Conservation (phyloP, 2,888 invertebrate genomes). For the Graphium colonna region DNA sequence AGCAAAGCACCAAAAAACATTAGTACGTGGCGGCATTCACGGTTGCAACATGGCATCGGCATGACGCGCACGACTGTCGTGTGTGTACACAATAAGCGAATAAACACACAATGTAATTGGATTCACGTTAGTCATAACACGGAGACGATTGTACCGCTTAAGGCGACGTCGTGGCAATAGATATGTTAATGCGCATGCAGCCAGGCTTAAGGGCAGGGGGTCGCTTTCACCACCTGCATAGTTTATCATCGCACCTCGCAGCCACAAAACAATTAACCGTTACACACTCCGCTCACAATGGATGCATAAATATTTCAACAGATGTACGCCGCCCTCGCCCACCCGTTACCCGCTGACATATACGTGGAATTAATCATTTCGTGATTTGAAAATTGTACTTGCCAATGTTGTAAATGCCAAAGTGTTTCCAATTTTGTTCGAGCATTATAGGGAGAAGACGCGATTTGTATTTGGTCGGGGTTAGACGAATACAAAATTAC, state of each 20-base stretch:
- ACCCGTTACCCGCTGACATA: not conserved
- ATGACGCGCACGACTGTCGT: slow-evolving; percentile 29
- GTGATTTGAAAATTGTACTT: not conserved
- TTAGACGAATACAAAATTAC: not conserved
- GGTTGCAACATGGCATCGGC: slow-evolving; percentile 45
- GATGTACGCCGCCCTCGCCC: slow-evolving; percentile 6
- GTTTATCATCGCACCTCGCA: slow-evolving; percentile 70
- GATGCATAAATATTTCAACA: slow-evolving; percentile 43
- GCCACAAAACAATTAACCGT: slow-evolving; percentile 53
- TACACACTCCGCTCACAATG: slow-evolving; percentile 54
- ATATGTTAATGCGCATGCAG: slow-evolving; percentile 55
- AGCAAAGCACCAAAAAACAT: slow-evolving; percentile 31
- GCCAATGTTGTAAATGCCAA: not conserved
- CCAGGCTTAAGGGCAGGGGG: slow-evolving; percentile 56
- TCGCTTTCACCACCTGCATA: slow-evolving; percentile 71
- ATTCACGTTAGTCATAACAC: slow-evolving; percentile 42
- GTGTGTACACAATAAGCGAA: slow-evolving; percentile 31
- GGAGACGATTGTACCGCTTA: slow-evolving; percentile 43
- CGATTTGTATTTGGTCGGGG: not conserved
- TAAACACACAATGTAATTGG: slow-evolving; percentile 35
- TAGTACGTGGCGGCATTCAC: slow-evolving; percentile 32
- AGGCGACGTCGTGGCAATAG: slow-evolving; percentile 52
- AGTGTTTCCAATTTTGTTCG: not conserved
- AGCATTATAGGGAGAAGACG: not conserved
- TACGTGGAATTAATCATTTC: not conserved